phyloP scores from a whole-genome alignment of 2,797 vertebrate genomes.

The Halcyon leucocephala region DNA sequence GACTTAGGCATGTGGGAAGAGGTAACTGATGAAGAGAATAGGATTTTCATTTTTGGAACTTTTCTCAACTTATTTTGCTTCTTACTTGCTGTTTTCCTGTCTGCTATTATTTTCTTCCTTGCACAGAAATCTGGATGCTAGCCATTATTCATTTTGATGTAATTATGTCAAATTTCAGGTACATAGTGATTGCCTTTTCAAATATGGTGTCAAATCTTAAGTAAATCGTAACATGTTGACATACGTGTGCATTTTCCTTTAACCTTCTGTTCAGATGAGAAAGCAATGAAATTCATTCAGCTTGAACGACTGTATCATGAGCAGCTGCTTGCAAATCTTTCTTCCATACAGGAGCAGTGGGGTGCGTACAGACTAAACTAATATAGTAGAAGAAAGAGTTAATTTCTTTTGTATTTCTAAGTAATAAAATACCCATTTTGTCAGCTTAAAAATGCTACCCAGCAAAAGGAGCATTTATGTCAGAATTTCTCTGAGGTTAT shows the following conservation, averaged over 20 bases:
- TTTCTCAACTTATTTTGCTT: background rate
- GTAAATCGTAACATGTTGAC: background rate
- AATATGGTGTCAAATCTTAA: background rate
- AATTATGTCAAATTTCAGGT: background rate
- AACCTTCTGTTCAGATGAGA: slow-evolving; percentile 84
- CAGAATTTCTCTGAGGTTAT: background rate
- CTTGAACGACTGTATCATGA: slow-evolving; percentile 93
- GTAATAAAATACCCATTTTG: background rate
- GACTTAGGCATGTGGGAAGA: background rate
- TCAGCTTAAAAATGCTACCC: background rate
- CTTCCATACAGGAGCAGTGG: slow-evolving; percentile 91
- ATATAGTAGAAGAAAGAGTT: background rate
- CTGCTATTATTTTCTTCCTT: background rate
- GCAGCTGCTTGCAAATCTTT: slow-evolving; percentile 91
- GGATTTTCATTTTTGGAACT: background rate
- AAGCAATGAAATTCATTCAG: slow-evolving; percentile 91
- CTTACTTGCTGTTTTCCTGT: background rate
- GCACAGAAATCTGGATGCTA: background rate
- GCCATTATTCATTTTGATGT: background rate
- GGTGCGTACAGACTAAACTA: slow-evolving; percentile 79
- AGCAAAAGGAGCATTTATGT: background rate
- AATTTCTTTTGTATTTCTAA: slow-evolving; percentile 13
- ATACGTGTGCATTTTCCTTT: slow-evolving; percentile 66
- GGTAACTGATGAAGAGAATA: background rate
- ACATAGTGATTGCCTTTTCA: background rate